A percentile compares a stretch with the other conserved stretches of the same genome.
Conservation (phyloP, 2,113 vertebrate species). For the Nanorana parkeri region DNA sequence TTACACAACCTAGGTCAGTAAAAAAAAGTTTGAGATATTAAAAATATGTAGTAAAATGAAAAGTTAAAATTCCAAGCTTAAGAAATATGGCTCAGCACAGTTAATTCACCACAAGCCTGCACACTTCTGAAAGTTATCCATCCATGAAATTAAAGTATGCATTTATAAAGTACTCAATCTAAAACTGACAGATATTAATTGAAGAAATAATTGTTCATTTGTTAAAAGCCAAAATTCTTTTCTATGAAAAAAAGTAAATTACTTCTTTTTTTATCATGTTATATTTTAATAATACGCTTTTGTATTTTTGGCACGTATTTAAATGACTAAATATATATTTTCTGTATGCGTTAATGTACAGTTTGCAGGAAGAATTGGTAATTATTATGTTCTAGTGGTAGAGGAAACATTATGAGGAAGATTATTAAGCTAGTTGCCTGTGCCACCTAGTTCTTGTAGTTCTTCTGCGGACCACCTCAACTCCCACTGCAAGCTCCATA, state of each 20-base stretch:
- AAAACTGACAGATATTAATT: slow-evolving; percentile 53
- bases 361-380: too few species aligned
- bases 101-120: slow-evolving; percentile 31
- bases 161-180: slow-evolving; percentile 52
- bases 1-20: too few species aligned
- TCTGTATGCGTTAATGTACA: too few species aligned
- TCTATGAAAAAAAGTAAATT: slow-evolving; percentile 24
- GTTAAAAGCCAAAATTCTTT: slow-evolving; percentile 18
- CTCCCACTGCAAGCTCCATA: too few species aligned
- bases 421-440: too few species aligned
- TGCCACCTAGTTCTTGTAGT: too few species aligned
- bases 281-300: background rate
- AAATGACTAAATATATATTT: too few species aligned
- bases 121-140: slow-evolving; percentile 40
- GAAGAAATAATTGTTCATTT: slow-evolving; percentile 53
- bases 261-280: slow-evolving; percentile 7
- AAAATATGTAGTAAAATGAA: background rate
- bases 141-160: slow-evolving; percentile 55
- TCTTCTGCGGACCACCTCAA: too few species aligned
- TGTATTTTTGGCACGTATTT: too few species aligned
- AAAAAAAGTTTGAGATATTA: background rate
- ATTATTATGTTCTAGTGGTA: too few species aligned
- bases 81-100: slow-evolving; percentile 27
- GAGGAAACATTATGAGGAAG: too few species aligned
- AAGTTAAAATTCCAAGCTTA: slow-evolving; percentile 10